These are phyloP conservation scores for Papilio xuthus DNA, from an alignment of 1,140 invertebrate genomes.

Conservation along the genomic window DNA sequence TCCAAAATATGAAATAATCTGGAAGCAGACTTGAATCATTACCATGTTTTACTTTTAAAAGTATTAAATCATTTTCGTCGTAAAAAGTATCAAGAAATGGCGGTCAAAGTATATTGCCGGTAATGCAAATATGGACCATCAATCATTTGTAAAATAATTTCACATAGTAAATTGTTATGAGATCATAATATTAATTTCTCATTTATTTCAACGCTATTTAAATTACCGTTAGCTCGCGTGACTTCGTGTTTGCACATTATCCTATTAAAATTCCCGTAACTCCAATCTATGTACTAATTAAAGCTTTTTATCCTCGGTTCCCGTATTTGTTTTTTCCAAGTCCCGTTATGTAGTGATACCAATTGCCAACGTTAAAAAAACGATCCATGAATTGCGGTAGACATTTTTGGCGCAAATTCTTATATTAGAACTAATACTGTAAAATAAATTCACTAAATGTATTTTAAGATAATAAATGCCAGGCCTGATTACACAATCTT, in stretches of 20 bases:
- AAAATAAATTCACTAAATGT: too few relatives aligned
- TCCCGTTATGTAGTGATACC: not conserved
- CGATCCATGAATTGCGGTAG: too few relatives aligned
- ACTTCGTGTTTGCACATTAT: not conserved
- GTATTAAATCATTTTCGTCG: not conserved
- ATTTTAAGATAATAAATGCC: too few relatives aligned
- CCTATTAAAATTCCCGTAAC: slow-evolving; percentile 1
- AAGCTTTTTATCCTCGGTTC: not conserved
- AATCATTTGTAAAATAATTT: slow-evolving; percentile 24
- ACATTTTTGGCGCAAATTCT: too few relatives aligned
- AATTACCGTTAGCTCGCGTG: slow-evolving; percentile 18
- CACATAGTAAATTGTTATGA: slow-evolving; percentile 14
- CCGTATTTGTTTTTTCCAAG: not conserved
- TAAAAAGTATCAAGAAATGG: slow-evolving; percentile 12
- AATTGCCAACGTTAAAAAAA: too few relatives aligned
- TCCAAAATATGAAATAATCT: not conserved
- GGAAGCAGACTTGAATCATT: not conserved
- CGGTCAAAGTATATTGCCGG: slow-evolving; percentile 4
- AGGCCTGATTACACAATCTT: too few relatives aligned
- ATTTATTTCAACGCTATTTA: slow-evolving; percentile 28
- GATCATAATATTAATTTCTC: slow-evolving; percentile 27
- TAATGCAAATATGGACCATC: slow-evolving; percentile 11
- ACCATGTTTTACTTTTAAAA: not conserved
- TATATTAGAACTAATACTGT: too few relatives aligned
- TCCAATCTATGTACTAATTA: not conserved